A percentile compares a stretch with the other conserved stretches of the same genome.
These are phyloP conservation scores for Tenrec ecaudatus DNA, from an alignment of 2,113 vertebrate species.

Conservation along the genomic window DNA sequence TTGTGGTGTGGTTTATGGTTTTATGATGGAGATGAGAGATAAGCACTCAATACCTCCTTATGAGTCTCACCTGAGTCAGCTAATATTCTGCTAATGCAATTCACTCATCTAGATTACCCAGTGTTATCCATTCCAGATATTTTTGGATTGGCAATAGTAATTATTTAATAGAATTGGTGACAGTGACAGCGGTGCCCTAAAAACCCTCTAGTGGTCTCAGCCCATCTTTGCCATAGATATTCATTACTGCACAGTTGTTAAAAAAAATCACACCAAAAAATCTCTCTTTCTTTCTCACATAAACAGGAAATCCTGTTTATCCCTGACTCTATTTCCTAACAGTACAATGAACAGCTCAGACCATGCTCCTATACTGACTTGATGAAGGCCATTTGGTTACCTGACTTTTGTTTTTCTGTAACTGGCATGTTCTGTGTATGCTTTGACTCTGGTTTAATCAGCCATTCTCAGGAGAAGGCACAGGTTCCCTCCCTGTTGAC, in stretches of 20 bases:
- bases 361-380: neutral
- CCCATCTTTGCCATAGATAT: constrained; percentile 71
- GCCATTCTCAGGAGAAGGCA: constrained; percentile 18
- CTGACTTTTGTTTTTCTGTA: constrained; percentile 21
- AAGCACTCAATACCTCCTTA: constrained; percentile 78
- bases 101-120: constrained; percentile 79
- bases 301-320: constrained; percentile 53
- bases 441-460: constrained; percentile 54
- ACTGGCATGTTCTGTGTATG: neutral
- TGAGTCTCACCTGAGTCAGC: constrained; percentile 75
- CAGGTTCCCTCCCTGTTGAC: neutral
- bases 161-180: constrained; percentile 80
- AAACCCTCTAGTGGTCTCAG: constrained; percentile 72
- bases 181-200: constrained; percentile 68
- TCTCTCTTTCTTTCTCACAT: neutral
- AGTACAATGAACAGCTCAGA: neutral
- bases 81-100: constrained; percentile 82
- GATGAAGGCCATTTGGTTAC: neutral
- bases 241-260: constrained; percentile 71
- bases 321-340: neutral
- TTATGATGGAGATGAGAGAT: constrained; percentile 68
- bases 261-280: constrained; percentile 56
- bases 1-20: constrained; percentile 55
- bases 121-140: constrained; percentile 78
- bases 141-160: constrained; percentile 73